A percentile compares a stretch with the other conserved stretches of the same genome.
Evolutionary conservation across 1,140 invertebrate species (phyloP).

Genomic region (Teleopsis dalmanni): DNA sequence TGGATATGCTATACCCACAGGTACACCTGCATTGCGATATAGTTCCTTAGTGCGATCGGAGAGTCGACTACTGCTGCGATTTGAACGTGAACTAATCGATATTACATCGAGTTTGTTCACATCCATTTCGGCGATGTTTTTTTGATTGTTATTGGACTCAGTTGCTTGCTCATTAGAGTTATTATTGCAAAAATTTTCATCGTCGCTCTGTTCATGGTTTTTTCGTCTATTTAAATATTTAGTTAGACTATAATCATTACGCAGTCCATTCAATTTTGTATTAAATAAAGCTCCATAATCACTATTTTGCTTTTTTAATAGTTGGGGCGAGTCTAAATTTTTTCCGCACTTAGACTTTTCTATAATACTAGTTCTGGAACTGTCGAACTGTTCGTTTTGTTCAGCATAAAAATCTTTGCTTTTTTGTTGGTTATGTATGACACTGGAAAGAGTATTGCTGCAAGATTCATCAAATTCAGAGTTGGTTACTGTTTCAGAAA

Average conservation of each 20-base stretch:
- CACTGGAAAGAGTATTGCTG: slow-evolving; percentile 25
- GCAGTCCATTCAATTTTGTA: slow-evolving; percentile 34
- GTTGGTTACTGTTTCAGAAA: slow-evolving; percentile 24
- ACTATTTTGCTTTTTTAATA: slow-evolving; percentile 7
- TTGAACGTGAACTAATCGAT: slow-evolving; percentile 37
- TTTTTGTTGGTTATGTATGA: slow-evolving; percentile 13
- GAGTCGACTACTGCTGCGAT: slow-evolving; percentile 35
- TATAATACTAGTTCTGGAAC: neutral
- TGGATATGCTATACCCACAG: slow-evolving; percentile 39
- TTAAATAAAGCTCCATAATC: slow-evolving; percentile 33
- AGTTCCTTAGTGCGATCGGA: slow-evolving; percentile 41
- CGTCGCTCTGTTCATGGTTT: slow-evolving; percentile 17
- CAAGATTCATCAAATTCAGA: slow-evolving; percentile 34
- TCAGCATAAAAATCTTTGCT: slow-evolving; percentile 8
- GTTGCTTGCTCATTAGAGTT: slow-evolving; percentile 14
- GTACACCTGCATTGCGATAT: slow-evolving; percentile 37
- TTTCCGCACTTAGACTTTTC: neutral
- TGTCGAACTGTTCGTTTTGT: neutral
- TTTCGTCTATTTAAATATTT: slow-evolving; percentile 40
- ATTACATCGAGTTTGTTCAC: slow-evolving; percentile 34
- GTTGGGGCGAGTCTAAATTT: slow-evolving; percentile 2
- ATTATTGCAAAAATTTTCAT: neutral
- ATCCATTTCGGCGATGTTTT: slow-evolving; percentile 21
- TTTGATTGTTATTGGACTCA: slow-evolving; percentile 19
- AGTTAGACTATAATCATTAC: slow-evolving; percentile 37